Evolutionary conservation across 2,113 vertebrate species (phyloP), one percentile per base, ranked within the genome.

Genomic region (Eidolon helvum): DNA sequence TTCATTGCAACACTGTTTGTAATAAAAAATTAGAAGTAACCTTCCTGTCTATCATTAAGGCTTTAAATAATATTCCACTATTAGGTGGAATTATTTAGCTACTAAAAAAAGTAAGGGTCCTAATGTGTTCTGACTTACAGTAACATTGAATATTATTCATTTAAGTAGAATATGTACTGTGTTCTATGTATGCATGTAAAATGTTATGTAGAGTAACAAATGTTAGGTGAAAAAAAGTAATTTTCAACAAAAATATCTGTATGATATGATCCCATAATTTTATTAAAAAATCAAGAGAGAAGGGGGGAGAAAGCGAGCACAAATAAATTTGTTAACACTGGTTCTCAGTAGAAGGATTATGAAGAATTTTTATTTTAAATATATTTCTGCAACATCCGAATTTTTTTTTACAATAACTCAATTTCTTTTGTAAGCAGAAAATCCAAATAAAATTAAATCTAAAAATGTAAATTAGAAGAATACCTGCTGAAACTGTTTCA

Each of bases 401-500:
- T 61, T 24, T 28, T 26, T 78, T 79, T 66, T 59, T 30, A 66
- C 4, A 48, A 72, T 10, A 3, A 79, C 33, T 26, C 35, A 7
- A 12, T 82, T 69, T 43, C 30, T 80, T 82, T 83, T 35, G 12
- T 53, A 72, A 68, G 48, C 53, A 65, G 38, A 68, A 80, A 69
- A 69, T 38, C 30, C 74, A 65, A 50, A 33, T 16, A 15, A 48
- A 53, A 33, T 82, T 65, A 61, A 86, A 78, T 48, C 15, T 30
- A 50, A 69, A 82, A 72, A 66, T 43, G 0, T 35, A 38, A 53
- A 11, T 50, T 38, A 87, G 74, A 5, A 33, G 28, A 86, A 40
- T 98, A 99, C 98, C 98, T 99, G 95, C 55, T 48, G 71, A 50
- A 14, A 90, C 0, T 0, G 28, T 3, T 21, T 96, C 82, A 83